Base-by-base conservation (phyloP, 2,888 invertebrate species). In the Shargacucullia verbasci region DNA sequence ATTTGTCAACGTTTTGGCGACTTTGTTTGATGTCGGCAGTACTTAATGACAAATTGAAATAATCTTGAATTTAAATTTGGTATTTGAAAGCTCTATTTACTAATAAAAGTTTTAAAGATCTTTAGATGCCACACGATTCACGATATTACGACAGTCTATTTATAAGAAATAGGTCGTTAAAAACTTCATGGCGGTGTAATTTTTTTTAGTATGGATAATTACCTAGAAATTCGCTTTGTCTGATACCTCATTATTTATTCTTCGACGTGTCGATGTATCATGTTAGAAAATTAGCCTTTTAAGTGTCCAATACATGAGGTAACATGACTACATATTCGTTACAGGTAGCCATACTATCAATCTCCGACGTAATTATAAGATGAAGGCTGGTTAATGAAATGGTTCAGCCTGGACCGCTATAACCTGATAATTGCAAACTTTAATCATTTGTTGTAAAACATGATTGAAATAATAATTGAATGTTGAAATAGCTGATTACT, bases 1-100 rank as follows among this genome's bases (percentile, higher is more conserved):
- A 61, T 76, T 65, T 71, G 58, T 61, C 69, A 55, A 73, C 47
- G 38, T 76, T 82, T 81, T 80, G 73, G 79, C 77, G 67, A 70
- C 65, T 64, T n/a, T 53, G 71, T 73, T 76, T 73, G 70, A 76
- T 39, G 73, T 80, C 70, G 46, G 64, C 64, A 68, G 34, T 56
- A 61, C 59, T 58, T 62, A 56, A 62, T 56, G 49, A 15, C 34
- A 35, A 9, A 59, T 58, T 39, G 57, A 68, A 73, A 73, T 59
- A 37, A 59, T 57, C 33, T 46, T 31, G 34, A 61, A 41, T 67
- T 35, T 48, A 8, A 14, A 65, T 56, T 61, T 66, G 58, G 41
- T 39, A 50, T 62, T 62, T 69, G 47, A 70, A 70, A 60, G 52
- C 43, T 54, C 47, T 37, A 53, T 56, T 56, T 44, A 40, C 63